Evolutionary conservation across 2,797 vertebrate species (phyloP).

Genomic region (Carcharodon carcharias): DNA sequence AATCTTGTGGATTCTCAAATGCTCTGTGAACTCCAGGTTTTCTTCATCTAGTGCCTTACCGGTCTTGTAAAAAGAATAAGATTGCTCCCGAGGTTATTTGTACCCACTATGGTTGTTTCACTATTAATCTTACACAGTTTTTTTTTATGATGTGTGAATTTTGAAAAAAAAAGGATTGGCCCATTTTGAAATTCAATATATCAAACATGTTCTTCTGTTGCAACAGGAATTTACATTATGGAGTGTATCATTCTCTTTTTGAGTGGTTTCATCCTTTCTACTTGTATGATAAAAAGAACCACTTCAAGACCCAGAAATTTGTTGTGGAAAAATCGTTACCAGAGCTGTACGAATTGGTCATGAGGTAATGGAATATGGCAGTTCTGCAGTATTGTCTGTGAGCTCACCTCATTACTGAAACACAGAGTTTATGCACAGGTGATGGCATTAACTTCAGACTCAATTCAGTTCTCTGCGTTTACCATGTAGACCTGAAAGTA

Average conservation of each 20-base stretch:
- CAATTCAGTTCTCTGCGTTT: neutral
- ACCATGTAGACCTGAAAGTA: neutral
- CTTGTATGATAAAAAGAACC: conserved; percentile 70
- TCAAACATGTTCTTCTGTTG: conserved; percentile 43
- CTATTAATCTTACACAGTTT: neutral
- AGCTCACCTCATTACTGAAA: neutral
- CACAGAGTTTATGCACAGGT: neutral
- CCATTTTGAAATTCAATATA: conserved; percentile 14
- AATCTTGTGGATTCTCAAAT: neutral
- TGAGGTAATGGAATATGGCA: conserved; percentile 56
- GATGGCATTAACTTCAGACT: neutral
- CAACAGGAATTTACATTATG: conserved; percentile 74
- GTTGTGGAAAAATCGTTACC: conserved; percentile 72
- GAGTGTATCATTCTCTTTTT: conserved; percentile 81
- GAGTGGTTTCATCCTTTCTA: conserved; percentile 94
- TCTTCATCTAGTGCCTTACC: neutral
- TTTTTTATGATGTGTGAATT: neutral
- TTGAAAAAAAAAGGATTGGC: neutral
- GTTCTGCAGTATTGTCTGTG: neutral
- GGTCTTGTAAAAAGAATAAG: neutral
- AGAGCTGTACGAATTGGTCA: conserved; percentile 80
- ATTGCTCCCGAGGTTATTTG: neutral
- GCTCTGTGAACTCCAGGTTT: neutral
- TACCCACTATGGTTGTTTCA: neutral
- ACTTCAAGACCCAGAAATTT: conserved; percentile 77